Conservation (phyloP, 2,113 vertebrate species). For the Xiphias gladius region DNA sequence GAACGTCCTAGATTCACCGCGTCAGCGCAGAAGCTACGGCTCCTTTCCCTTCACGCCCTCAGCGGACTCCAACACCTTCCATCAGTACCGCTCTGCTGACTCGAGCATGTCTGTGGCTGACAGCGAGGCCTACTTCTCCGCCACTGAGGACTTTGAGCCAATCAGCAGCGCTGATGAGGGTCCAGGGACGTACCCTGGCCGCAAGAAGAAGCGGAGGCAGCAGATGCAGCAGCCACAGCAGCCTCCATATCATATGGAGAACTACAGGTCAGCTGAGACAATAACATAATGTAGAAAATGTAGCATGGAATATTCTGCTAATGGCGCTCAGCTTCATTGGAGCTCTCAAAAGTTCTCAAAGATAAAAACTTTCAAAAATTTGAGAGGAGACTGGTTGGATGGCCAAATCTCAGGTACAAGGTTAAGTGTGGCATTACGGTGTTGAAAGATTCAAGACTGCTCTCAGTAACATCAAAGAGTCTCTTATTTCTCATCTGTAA, state of each 20-base stretch:
- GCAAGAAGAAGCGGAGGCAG: conserved; percentile 92
- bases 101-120: conserved; percentile 98
- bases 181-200: conserved; percentile 95
- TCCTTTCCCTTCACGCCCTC: conserved; percentile 97
- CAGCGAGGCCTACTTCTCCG: conserved; percentile 98
- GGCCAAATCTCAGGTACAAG: conserved; percentile 33
- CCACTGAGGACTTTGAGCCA: conserved; percentile 96
- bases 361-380: conserved; percentile 17
- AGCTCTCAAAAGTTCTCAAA: conserved; percentile 29
- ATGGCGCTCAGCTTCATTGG: background rate
- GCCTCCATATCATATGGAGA: conserved; percentile 86
- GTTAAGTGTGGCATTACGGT: conserved; percentile 33
- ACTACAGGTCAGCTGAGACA: conserved; percentile 72
- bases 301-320: background rate
- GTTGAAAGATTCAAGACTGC: conserved; percentile 13
- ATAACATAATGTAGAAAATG: background rate
- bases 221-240: conserved; percentile 88
- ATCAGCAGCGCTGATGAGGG: conserved; percentile 96
- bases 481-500: conserved; percentile 30
- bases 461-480: conserved; percentile 52
- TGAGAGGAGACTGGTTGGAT: background rate
- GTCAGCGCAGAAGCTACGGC: conserved; percentile 95
- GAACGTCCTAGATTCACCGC: conserved; percentile 95
- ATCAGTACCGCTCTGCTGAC: conserved; percentile 96
- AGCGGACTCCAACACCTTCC: conserved; percentile 96